A percentile compares a stretch with the other conserved stretches of the same genome.
Conservation (phyloP, 1,140 invertebrate genomes). For the Drosophila miranda region DNA sequence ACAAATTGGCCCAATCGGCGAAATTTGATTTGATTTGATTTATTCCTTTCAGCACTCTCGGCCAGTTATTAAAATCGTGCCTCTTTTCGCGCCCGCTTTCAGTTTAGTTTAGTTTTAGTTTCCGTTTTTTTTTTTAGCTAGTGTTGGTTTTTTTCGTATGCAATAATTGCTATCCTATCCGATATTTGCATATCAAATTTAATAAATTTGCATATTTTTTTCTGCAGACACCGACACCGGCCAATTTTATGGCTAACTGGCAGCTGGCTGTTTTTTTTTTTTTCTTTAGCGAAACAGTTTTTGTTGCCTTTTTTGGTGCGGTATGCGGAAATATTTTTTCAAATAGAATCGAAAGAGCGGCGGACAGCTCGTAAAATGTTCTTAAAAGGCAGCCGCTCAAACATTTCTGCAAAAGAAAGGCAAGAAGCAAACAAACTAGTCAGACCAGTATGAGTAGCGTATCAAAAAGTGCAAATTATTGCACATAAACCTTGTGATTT, state of each 20-base stretch:
- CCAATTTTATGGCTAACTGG: conserved; percentile 42
- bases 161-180: conserved; percentile 72
- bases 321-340: conserved; percentile 65
- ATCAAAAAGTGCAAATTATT: conserved; percentile 44
- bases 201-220: conserved; percentile 62
- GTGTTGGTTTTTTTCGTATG: conserved; percentile 17
- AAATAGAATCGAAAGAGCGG: conserved; percentile 41
- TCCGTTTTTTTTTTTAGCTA: conserved; percentile 15
- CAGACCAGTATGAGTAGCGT: conserved; percentile 17
- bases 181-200: conserved; percentile 69
- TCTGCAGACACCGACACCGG: conserved; percentile 19
- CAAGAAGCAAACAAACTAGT: conserved; percentile 69
- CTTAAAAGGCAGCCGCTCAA: conserved; percentile 48
- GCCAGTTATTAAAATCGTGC: conserved; percentile 53
- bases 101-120: conserved; percentile 47
- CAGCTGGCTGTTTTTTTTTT: conserved; percentile 1
- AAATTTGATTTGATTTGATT: conserved; percentile 66
- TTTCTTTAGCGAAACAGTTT: conserved; percentile 26
- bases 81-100: conserved; percentile 22
- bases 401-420: conserved; percentile 67
- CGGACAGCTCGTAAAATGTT: conserved; percentile 49
- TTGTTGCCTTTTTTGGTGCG: conserved; percentile 24
- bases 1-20: conserved; percentile 60
- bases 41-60: conserved; percentile 55
- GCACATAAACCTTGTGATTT: conserved; percentile 60